phyloP scores from a whole-genome alignment of 2,888 invertebrate genomes.

The Leistus spinibarbis region DNA sequence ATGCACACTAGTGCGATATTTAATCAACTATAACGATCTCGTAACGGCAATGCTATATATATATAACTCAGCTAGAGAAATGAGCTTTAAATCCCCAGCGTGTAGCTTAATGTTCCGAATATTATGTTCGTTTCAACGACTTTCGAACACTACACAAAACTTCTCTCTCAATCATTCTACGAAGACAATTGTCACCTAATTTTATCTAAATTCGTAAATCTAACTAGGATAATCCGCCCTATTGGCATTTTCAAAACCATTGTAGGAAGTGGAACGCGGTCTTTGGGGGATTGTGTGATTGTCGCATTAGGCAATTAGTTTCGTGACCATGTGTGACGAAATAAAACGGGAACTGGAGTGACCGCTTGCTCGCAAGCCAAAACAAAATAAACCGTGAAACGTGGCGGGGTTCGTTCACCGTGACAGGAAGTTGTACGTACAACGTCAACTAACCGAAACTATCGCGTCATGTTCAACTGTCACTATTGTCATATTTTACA shows the following conservation, averaged over 20 bases:
- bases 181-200: too few relatives aligned
- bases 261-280: not conserved
- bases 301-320: not conserved
- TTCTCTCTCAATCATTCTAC: too few relatives aligned
- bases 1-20: too few relatives aligned
- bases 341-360: not conserved
- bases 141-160: too few relatives aligned
- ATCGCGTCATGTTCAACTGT: not conserved
- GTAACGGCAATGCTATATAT: not conserved
- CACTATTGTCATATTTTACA: not conserved
- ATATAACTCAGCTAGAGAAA: not conserved
- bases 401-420: not conserved
- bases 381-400: not conserved
- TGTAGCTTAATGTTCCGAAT: too few relatives aligned
- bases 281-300: not conserved
- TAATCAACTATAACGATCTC: not conserved
- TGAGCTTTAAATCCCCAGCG: not conserved
- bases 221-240: too few relatives aligned
- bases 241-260: too few relatives aligned
- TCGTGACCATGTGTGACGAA: not conserved
- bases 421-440: not conserved
- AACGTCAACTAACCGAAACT: not conserved
- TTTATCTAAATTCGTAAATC: too few relatives aligned
- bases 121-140: too few relatives aligned
- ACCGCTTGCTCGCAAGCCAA: not conserved